A percentile compares a stretch with the other conserved stretches of the same genome.
Conservation (phyloP, 2,797 vertebrate species). For the Bradypus variegatus region DNA sequence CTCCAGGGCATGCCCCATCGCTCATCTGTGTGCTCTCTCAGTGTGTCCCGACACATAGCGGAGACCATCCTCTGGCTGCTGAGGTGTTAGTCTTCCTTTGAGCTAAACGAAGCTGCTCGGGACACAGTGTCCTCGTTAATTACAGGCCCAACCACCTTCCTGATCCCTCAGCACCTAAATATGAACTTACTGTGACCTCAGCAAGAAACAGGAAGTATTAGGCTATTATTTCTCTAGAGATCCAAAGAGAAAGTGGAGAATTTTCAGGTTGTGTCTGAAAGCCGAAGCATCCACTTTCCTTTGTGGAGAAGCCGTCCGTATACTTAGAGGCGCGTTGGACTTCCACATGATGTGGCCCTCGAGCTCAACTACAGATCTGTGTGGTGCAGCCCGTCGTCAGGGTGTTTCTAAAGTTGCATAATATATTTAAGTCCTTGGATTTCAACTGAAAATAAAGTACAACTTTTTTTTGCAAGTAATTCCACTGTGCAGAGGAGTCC, state of each 20-base stretch:
- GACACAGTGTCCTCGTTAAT: neutral
- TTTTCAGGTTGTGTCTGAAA: neutral
- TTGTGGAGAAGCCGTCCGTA: neutral
- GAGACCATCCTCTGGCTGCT: neutral
- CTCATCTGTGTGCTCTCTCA: neutral
- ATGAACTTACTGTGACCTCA: neutral
- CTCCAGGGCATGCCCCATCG: neutral
- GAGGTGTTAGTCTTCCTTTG: neutral
- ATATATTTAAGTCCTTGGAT: neutral
- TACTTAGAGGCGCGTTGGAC: accelerated
- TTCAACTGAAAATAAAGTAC: neutral
- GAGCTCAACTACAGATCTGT: neutral
- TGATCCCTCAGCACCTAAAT: neutral
- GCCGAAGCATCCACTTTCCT: neutral
- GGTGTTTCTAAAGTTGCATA: neutral
- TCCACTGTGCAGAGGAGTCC: neutral
- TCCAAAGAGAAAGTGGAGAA: neutral
- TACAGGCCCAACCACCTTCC: neutral
- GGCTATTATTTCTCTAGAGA: neutral
- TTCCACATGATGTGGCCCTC: neutral
- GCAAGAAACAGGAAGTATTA: neutral
- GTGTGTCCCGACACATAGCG: accelerated
- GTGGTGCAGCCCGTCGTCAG: no score
- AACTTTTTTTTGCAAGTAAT: neutral
- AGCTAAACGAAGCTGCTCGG: neutral